These are phyloP conservation scores for Cydia strobilella DNA, from an alignment of 1,140 invertebrate species.

Conservation along the genomic window DNA sequence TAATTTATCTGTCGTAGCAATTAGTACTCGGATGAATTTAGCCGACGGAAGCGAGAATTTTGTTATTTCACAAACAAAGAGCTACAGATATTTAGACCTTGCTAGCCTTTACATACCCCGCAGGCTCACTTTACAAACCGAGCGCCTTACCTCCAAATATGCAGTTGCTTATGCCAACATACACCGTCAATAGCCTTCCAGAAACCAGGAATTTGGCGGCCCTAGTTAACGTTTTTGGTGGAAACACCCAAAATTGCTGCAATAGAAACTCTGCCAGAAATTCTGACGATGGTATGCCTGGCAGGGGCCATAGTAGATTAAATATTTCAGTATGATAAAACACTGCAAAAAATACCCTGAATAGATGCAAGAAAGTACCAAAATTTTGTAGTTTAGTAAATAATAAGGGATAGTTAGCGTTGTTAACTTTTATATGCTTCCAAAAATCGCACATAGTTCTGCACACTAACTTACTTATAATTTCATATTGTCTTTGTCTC, in stretches of 20 bases:
- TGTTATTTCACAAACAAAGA: not conserved
- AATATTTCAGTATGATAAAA: slow-evolving; percentile 13
- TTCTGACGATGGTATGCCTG: slow-evolving; percentile 19
- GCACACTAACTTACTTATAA: too few relatives aligned
- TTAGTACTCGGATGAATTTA: slow-evolving; percentile 57
- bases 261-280: slow-evolving; percentile 18
- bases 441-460: too few relatives aligned
- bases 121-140: too few relatives aligned
- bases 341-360: too few relatives aligned
- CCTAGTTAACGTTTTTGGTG: slow-evolving; percentile 12
- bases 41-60: slow-evolving; percentile 38
- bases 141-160: not conserved
- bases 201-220: not conserved
- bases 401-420: too few relatives aligned
- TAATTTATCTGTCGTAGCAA: slow-evolving; percentile 55
- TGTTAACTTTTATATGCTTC: too few relatives aligned
- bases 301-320: not conserved
- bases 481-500: too few relatives aligned
- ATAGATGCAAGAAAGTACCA: too few relatives aligned
- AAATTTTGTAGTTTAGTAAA: too few relatives aligned
- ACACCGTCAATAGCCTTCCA: slow-evolving; percentile 9
- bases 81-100: not conserved
- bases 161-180: not conserved
- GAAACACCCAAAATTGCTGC: slow-evolving; percentile 13
- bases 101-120: not conserved